Conservation (phyloP, 1,140 invertebrate species). For the Sinella curviseta region DNA sequence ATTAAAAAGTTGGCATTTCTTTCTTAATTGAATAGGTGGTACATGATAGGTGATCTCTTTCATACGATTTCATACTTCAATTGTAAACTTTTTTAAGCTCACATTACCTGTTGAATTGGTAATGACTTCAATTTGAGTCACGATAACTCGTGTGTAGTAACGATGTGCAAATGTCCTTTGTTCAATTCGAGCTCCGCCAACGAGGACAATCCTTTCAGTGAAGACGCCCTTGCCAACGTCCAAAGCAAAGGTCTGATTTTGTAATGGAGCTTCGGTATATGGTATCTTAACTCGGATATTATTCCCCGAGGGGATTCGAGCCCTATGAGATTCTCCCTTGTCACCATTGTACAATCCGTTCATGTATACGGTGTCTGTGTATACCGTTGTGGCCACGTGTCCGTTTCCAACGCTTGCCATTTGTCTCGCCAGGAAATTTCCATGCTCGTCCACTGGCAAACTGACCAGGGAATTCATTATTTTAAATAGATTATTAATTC, state of each 20-base stretch:
- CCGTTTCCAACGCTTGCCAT: conserved; percentile 57
- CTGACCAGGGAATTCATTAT: too few relatives aligned
- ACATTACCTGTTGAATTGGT: conserved; percentile 32
- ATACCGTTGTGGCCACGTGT: conserved; percentile 56
- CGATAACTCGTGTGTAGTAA: conserved; percentile 44
- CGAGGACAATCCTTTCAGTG: conserved; percentile 31
- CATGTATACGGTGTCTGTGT: conserved; percentile 56
- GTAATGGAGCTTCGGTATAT: neutral
- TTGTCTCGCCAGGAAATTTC: conserved; percentile 24
- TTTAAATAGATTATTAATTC: too few relatives aligned
- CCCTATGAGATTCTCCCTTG: conserved; percentile 50
- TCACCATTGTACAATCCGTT: conserved; percentile 58
- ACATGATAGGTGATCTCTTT: too few relatives aligned
- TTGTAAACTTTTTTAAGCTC: conserved; percentile 26
- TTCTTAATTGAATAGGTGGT: too few relatives aligned
- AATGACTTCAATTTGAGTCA: conserved; percentile 48
- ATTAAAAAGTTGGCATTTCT: too few relatives aligned
- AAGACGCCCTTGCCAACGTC: conserved; percentile 47
- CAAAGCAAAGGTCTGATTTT: conserved; percentile 33
- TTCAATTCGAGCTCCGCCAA: conserved; percentile 32
- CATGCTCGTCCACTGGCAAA: conserved; percentile 18
- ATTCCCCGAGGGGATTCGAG: conserved; percentile 50
- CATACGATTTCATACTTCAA: neutral
- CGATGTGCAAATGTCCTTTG: conserved; percentile 50
- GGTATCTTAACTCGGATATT: conserved; percentile 47